Percentiles rank a stretch among this genome's conserved stretches.
phyloP scores from a whole-genome alignment of 2,797 vertebrate genomes.

The Nyctibius grandis region DNA sequence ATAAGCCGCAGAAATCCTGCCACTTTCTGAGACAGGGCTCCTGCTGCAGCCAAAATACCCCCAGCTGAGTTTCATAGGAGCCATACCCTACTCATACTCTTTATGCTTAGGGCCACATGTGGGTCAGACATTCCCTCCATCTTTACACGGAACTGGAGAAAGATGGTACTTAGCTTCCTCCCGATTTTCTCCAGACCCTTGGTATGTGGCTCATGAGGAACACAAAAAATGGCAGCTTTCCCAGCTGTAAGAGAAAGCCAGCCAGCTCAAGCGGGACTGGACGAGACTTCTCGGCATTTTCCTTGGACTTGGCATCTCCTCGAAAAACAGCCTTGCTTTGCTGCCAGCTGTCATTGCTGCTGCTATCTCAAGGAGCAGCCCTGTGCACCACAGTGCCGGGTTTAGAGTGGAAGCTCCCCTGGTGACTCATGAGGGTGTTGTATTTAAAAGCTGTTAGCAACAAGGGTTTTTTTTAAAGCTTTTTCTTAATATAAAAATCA shows the following conservation, averaged over 20 bases:
- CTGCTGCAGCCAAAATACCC: neutral
- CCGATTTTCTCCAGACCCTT: neutral
- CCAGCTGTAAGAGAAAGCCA: neutral
- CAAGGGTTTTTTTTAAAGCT: neutral
- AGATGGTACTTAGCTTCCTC: neutral
- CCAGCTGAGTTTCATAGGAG: neutral
- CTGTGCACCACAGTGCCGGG: rapidly evolving
- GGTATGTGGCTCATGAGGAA: neutral
- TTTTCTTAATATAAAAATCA: neutral
- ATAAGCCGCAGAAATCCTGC: neutral
- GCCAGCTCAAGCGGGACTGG: neutral
- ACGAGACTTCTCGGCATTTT: neutral
- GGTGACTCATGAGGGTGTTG: neutral
- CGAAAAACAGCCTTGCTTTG: neutral
- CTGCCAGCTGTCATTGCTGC: neutral
- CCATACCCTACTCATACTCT: neutral
- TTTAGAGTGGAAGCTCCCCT: neutral
- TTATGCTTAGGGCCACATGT: neutral
- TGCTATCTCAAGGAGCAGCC: neutral
- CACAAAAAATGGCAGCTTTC: neutral
- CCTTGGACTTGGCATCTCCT: neutral
- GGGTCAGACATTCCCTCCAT: neutral
- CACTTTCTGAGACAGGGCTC: neutral
- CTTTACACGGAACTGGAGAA: neutral
- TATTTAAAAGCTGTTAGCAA: neutral